Evolutionary conservation across 2,888 invertebrate species (phyloP).

Genomic region (Melanophora roralis): DNA sequence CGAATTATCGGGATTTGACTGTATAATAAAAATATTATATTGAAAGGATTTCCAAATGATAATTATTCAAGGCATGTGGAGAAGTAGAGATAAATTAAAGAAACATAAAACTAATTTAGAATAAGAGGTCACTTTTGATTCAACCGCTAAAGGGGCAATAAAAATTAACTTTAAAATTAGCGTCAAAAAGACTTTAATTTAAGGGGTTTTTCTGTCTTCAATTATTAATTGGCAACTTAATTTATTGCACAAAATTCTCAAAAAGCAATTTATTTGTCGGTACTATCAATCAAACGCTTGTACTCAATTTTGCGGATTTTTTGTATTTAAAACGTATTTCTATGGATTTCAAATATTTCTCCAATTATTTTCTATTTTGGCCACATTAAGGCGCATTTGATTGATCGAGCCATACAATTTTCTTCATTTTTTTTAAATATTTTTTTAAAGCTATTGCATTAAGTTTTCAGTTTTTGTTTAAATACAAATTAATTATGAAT

Average conservation of each 20-base stretch:
- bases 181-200: too few relatives aligned
- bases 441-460: constrained; percentile 41
- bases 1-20: too few relatives aligned
- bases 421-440: background rate
- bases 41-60: background rate
- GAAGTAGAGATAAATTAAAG: background rate
- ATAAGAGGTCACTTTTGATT: constrained; percentile 36
- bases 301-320: constrained; percentile 50
- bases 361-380: constrained; percentile 38
- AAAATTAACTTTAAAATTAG: constrained; percentile 23
- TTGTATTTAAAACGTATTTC: constrained; percentile 42
- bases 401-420: constrained; percentile 33
- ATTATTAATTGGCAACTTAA: too few relatives aligned
- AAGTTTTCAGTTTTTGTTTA: constrained; percentile 38
- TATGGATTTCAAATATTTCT: constrained; percentile 37
- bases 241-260: too few relatives aligned
- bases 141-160: constrained; percentile 6
- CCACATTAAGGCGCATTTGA: constrained; percentile 54
- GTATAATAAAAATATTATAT: constrained; percentile 1
- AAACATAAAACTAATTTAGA: background rate
- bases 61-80: background rate
- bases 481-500: constrained; percentile 38
- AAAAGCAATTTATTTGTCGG: too few relatives aligned
- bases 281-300: constrained; percentile 51
- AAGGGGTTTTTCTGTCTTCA: too few relatives aligned